Base-by-base conservation (phyloP, 1,140 invertebrate genomes). In the Pteromalus puparum region DNA sequence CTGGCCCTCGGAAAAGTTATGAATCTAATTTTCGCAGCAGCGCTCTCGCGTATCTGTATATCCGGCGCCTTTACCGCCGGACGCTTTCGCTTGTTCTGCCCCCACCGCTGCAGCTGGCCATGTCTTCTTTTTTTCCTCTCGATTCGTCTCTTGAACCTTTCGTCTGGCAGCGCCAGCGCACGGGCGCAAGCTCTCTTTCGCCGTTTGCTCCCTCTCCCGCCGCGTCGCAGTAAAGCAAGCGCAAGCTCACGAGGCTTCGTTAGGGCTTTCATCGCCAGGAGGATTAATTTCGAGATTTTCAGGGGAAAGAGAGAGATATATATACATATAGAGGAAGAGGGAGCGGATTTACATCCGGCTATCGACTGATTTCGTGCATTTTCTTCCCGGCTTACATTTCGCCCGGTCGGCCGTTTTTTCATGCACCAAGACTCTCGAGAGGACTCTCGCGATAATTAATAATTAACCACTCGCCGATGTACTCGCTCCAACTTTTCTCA, bases 1-100 rank as follows among this genome's bases (percentile, higher is more conserved):
- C 73, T 9, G 15, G 4, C 38, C 24, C 24, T 82, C 90, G 89
- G 90, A 91, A 91, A 92, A 92, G 91, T 92, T 92, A 92, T 91
- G 90, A 92, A 92, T 92, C 92, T 91, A 92, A 92, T 92, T 92
- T 92, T 90, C 91, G 88, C 21, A 53, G 21, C 68, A 24, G 76
- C 18, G n/a, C 53, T n/a, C 28, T 9, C 13, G 85, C 88, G 89
- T 90, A 89, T 91, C 91, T 89, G 89, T 89, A 90, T 90, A 88
- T 61, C 53, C 53, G 53, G 53, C 84, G 86, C 87, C 73, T 83
- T 77, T 46, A 76, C 67, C 38, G 67, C 67, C 38, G 67, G 28
- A 10, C 78, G 83, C 77, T 83, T 84, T 82, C 81, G 68, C 12
- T 83, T 70, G 77, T 83, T 88, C 74, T 74, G 68, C 76, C 65